These are phyloP conservation scores for Conops quadrifasciatus DNA, from an alignment of 2,888 invertebrate genomes.

Conservation along the genomic window DNA sequence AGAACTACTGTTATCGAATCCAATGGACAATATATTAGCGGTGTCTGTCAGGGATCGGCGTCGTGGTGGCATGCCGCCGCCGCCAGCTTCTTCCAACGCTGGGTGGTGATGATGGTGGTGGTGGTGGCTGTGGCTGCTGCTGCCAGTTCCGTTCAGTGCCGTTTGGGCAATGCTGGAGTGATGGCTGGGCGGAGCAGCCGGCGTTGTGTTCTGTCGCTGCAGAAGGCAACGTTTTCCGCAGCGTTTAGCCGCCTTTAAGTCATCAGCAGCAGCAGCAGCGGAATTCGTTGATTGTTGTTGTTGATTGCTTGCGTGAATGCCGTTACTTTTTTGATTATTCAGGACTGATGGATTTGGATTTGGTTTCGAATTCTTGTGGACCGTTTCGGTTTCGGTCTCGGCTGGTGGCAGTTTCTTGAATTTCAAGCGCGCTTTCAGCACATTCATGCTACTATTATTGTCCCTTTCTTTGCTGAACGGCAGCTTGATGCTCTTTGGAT, in stretches of 20 bases:
- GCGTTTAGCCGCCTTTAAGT: conserved; percentile 37
- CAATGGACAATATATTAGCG: conserved; percentile 46
- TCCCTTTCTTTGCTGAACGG: conserved; percentile 26
- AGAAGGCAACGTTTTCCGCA: conserved; percentile 52
- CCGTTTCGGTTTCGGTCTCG: conserved; percentile 32
- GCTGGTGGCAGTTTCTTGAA: conserved; percentile 51
- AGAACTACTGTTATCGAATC: conserved; percentile 51
- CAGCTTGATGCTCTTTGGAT: neutral
- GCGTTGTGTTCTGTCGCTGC: conserved; percentile 50
- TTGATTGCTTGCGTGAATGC: conserved; percentile 35
- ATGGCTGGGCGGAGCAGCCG: conserved; percentile 30
- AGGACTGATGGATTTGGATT: too few species aligned
- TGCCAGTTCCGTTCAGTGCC: too few species aligned
- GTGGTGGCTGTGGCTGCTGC: neutral
- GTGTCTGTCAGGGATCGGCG: conserved; percentile 57
- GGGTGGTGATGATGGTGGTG: conserved; percentile 31
- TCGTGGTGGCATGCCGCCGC: conserved; percentile 50
- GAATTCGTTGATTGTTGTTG: conserved; percentile 32
- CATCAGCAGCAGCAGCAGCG: neutral
- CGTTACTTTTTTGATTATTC: conserved; percentile 12
- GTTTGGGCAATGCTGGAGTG: neutral
- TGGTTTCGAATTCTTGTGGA: conserved; percentile 4
- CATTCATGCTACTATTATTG: conserved; percentile 41
- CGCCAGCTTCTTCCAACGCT: conserved; percentile 48
- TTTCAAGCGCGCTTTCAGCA: conserved; percentile 55